Evolutionary conservation across 2,888 invertebrate species (phyloP).

Genomic region (Eupithecia tripunctaria): DNA sequence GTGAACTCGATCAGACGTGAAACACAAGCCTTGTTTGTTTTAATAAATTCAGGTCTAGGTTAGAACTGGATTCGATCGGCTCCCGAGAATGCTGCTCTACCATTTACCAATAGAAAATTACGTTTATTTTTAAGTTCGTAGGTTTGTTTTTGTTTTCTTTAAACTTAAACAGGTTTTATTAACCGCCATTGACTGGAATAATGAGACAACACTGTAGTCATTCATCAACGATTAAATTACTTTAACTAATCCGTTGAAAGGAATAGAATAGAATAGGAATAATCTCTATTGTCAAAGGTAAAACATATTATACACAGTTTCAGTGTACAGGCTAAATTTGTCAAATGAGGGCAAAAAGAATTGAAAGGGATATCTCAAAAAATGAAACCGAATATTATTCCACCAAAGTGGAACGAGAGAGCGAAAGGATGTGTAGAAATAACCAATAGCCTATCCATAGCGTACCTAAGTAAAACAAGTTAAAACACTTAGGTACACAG

Average conservation of each 20-base stretch:
- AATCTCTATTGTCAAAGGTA: no score
- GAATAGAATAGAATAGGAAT: no score
- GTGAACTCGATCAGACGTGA: not conserved
- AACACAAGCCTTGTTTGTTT: not conserved
- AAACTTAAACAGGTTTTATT: not conserved
- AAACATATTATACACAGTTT: no score
- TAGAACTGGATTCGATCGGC: slow-evolving; percentile 8
- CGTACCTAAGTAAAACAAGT: not conserved
- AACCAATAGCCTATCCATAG: not conserved
- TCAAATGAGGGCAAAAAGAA: no score
- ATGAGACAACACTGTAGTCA: not conserved
- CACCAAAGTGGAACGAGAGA: not conserved
- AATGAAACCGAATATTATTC: not conserved
- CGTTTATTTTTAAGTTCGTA: not conserved
- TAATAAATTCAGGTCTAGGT: slow-evolving; percentile 7
- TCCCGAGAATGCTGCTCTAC: slow-evolving; percentile 7
- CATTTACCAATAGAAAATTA: slow-evolving; percentile 7
- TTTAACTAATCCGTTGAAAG: not conserved
- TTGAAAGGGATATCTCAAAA: not conserved
- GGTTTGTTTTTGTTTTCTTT: not conserved
- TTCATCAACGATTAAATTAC: no score
- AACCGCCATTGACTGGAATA: slow-evolving; percentile 1
- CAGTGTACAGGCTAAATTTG: no score
- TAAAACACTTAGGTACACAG: not conserved
- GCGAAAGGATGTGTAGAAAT: not conserved